Conservation (phyloP, 2,113 vertebrate genomes). For the Loxodonta africana region DNA sequence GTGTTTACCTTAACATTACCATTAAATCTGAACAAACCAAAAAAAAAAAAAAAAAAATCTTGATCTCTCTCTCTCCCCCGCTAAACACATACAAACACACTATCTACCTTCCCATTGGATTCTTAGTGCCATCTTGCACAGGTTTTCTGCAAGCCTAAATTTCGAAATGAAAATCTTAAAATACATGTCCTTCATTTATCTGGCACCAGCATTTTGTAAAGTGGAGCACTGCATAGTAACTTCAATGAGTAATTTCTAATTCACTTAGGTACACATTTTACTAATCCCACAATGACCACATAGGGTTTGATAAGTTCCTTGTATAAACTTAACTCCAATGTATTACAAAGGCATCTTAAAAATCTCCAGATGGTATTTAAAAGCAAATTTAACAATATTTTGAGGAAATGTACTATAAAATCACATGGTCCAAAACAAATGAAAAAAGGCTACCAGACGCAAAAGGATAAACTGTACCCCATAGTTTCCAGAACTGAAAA, state of each 20-base stretch:
- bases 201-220: neutral
- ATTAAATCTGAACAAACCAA: neutral
- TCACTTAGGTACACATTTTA: neutral
- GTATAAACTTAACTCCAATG: neutral
- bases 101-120: neutral
- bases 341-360: neutral
- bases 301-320: neutral
- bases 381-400: conserved; percentile 11
- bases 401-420: conserved; percentile 24
- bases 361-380: neutral
- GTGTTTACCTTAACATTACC: neutral
- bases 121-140: neutral
- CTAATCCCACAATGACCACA: neutral
- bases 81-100: neutral
- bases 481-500: neutral
- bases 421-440: neutral
- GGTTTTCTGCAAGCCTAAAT: neutral
- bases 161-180: neutral
- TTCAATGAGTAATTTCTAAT: neutral
- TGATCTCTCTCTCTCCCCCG: neutral
- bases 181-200: neutral
- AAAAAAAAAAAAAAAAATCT: neutral
- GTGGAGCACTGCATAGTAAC: neutral
- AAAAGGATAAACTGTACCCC: neutral
- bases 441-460: neutral